phyloP scores from a whole-genome alignment of 2,797 vertebrate genomes.

The Microctenopoma lineatum region DNA sequence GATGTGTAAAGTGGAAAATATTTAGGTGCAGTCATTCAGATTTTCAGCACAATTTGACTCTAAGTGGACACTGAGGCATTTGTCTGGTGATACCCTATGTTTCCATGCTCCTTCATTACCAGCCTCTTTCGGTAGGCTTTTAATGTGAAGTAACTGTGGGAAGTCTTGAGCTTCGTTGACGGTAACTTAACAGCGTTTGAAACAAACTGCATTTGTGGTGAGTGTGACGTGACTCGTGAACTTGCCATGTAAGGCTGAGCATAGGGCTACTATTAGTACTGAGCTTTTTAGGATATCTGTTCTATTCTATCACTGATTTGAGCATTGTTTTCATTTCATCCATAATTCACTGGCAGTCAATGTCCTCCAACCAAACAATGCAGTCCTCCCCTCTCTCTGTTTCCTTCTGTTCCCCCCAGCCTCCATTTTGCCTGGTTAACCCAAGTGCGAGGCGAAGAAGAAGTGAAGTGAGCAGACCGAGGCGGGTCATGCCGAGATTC shows the following conservation, averaged over 20 bases:
- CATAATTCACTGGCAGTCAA: conserved; percentile 54
- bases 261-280: background rate
- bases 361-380: conserved; percentile 68
- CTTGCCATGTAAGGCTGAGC: background rate
- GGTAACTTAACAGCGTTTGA: background rate
- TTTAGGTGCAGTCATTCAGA: conserved; percentile 59
- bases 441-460: conserved; percentile 78
- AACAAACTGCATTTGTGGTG: background rate
- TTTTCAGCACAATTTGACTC: conserved; percentile 60
- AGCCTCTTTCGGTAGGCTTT: conserved; percentile 7
- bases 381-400: conserved; percentile 23
- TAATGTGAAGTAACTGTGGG: conserved; percentile 11
- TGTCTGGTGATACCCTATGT: background rate
- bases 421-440: conserved; percentile 83
- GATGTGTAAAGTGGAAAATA: conserved; percentile 78
- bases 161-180: background rate
- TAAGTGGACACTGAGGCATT: conserved; percentile 30
- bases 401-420: conserved; percentile 37
- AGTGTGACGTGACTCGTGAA: background rate
- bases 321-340: conserved; percentile 52
- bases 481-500: conserved; percentile 83
- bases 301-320: conserved; percentile 36
- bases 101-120: background rate
- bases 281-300: background rate
- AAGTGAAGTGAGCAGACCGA: conserved; percentile 78